Conservation (phyloP, 2,797 vertebrate genomes). For the Oreochromis mossambicus region DNA sequence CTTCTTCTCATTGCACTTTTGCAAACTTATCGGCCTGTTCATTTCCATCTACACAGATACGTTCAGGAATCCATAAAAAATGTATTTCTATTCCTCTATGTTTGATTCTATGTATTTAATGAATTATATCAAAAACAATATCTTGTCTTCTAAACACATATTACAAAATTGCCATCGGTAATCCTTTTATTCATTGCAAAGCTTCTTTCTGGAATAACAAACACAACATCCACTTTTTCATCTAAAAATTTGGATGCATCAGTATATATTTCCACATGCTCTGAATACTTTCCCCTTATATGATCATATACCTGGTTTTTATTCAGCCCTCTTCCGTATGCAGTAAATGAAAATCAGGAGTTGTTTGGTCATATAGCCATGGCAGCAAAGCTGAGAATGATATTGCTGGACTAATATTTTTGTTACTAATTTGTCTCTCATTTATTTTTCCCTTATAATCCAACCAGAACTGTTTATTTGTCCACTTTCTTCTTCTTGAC, state of each 20-base stretch:
- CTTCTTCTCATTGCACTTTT: not conserved
- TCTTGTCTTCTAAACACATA: not conserved
- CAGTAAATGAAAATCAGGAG: not conserved
- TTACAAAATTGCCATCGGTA: not conserved
- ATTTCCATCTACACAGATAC: not conserved
- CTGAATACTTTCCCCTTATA: not conserved
- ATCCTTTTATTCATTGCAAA: not conserved
- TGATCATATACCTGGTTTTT: not conserved
- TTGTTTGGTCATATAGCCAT: not conserved
- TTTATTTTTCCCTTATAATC: not conserved
- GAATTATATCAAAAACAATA: not conserved
- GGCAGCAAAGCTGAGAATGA: not conserved
- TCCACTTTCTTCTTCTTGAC: not conserved
- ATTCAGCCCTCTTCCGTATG: rapidly evolving
- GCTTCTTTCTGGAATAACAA: not conserved
- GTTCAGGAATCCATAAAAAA: not conserved
- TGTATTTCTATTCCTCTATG: rapidly evolving
- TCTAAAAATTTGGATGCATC: not conserved
- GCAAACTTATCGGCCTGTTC: not conserved
- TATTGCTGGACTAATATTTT: not conserved
- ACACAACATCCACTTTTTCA: not conserved
- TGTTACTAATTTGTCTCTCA: not conserved
- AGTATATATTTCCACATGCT: not conserved
- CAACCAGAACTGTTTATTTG: not conserved
- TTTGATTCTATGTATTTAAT: not conserved